Evolutionary conservation across 23 tunicate species (phyloP).

Genomic region (Phallusia fumigata): DNA sequence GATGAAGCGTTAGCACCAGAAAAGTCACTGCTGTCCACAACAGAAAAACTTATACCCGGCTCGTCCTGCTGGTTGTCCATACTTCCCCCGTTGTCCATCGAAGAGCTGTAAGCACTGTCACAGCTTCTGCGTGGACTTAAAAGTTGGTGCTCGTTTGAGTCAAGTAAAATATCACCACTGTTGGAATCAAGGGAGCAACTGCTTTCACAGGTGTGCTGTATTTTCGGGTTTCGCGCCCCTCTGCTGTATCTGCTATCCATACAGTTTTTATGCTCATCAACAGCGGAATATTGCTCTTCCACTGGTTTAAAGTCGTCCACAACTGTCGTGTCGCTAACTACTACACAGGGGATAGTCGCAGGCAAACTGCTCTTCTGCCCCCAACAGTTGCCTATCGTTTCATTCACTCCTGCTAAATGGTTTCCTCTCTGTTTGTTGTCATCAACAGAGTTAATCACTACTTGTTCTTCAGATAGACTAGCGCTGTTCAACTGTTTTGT

Average conservation of each 20-base stretch:
- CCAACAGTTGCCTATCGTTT: background rate
- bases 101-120: constrained; percentile 94
- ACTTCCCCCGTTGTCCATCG: constrained; percentile 26
- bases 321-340: background rate
- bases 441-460: background rate
- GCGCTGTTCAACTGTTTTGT: too few species aligned
- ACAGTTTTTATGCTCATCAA: background rate
- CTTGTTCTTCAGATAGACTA: background rate
- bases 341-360: background rate
- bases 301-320: background rate
- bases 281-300: background rate
- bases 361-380: background rate
- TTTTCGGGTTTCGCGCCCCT: background rate
- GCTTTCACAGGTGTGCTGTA: background rate
- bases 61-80: constrained; percentile 1
- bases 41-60: background rate
- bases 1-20: background rate
- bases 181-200: background rate
- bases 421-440: background rate
- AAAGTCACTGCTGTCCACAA: background rate
- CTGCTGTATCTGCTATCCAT: background rate
- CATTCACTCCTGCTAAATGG: background rate
- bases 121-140: constrained; percentile 48
- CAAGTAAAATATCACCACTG: background rate
- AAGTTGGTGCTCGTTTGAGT: constrained; percentile 15